Base-by-base conservation (phyloP, 2,797 vertebrate genomes). In the Dicrostonyx torquatus region DNA sequence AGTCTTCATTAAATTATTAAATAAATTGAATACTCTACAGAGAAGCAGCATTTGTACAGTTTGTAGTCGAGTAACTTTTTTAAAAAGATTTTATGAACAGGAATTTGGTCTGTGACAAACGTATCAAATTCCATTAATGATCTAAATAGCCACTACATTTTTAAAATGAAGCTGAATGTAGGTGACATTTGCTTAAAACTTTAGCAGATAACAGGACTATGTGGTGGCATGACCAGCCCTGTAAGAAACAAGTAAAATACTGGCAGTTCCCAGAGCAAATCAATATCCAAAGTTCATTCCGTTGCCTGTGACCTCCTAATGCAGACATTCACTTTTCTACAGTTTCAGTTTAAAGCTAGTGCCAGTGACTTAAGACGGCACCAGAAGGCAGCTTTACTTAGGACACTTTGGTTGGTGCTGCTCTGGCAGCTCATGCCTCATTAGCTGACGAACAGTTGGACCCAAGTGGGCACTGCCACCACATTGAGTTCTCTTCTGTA, bases 21-120 rank as follows among this genome's bases (percentile, higher is more conserved):
- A 75, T 87, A 95, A 73, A 75, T 87, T 58, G 95, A 97, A 94
- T 87, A 93, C 78, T 94, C 14, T 90, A 50, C 93, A 96, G 93
- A 82, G 91, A 92, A 29, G 24, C 82, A 89, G 84, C 70, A 64
- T 95, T 98, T 97, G 96, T 97, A 97, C 80, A 96, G 92, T 96
- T 97, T 97, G 82, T 95, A 94, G n/a, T 24, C 68, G 31, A 85
- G 89, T 84, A 96, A 77, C 87, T 94, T 98, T 97, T 97, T 94
- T 58, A 22, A 58, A 96, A 96, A 96, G 77, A 87, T 91, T 96
- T 97, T 97, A 72, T 89, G 60, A 50, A 90, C 91, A 93, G 43
- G 48, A 95, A 95, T 97, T 98, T 97, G 97, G 83, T 97, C 83
- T 96, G 64, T 91, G 88, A 40, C 70, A 83, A 83, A 87, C 75